Evolutionary conservation across 92 coral and sea anemone genomes (phyloP).

Genomic region (Isaurus tuberculatus): DNA sequence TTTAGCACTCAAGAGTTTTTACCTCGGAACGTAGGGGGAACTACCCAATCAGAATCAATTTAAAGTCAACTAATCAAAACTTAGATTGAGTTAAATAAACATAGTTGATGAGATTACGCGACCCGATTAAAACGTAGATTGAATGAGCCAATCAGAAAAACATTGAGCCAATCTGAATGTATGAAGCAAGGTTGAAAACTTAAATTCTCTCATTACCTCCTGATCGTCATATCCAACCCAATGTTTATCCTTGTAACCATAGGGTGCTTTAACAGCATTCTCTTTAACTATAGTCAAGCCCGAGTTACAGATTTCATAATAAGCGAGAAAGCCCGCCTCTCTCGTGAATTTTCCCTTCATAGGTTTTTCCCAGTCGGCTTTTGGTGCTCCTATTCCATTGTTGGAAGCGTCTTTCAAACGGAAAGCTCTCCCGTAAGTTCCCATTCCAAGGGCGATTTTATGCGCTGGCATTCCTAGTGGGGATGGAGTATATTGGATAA

Average conservation of each 20-base stretch:
- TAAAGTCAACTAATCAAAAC: too few relatives aligned
- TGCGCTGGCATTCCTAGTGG: too few relatives aligned
- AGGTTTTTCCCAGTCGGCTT: constrained; percentile 10
- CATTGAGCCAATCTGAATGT: too few relatives aligned
- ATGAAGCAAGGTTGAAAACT: too few relatives aligned
- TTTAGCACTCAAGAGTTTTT: too few relatives aligned
- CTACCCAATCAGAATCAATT: too few relatives aligned
- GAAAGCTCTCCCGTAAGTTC: constrained; percentile 52
- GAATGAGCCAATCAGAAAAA: too few relatives aligned
- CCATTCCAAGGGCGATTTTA: constrained; percentile 51
- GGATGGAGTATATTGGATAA: too few relatives aligned
- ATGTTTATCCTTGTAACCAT: constrained; percentile 19
- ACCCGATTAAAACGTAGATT: too few relatives aligned
- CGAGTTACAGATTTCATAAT: constrained; percentile 46
- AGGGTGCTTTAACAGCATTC: constrained; percentile 48
- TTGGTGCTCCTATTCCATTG: constrained; percentile 33
- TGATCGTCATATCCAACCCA: constrained; percentile 50
- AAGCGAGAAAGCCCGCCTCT: constrained; percentile 50
- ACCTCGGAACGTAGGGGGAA: too few relatives aligned
- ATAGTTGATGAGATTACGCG: too few relatives aligned
- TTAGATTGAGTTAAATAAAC: too few relatives aligned
- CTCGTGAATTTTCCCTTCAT: constrained; percentile 29
- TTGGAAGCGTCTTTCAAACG: constrained; percentile 2
- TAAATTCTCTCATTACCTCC: neutral
- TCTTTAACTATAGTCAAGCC: constrained; percentile 27